Evolutionary conservation across 2,113 vertebrate genomes (phyloP).

Genomic region (Anarhynchus alexandrinus): DNA sequence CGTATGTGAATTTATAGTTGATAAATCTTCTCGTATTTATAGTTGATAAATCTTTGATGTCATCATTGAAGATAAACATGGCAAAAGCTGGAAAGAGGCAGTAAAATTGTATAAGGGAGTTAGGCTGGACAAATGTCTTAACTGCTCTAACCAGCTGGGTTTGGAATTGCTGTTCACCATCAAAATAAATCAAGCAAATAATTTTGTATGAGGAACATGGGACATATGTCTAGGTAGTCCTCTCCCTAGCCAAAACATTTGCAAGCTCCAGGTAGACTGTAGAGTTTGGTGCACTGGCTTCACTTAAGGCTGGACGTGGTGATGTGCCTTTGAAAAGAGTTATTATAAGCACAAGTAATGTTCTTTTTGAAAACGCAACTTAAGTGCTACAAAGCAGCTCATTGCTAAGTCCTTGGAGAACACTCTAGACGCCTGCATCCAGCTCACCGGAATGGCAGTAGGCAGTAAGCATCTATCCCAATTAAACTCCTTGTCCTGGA

Average conservation of each 20-base stretch:
- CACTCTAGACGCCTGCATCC: background rate
- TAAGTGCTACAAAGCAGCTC: background rate
- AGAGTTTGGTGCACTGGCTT: background rate
- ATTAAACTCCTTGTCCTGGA: background rate
- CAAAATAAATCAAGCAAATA: background rate
- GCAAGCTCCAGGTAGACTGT: background rate
- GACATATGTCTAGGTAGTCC: background rate
- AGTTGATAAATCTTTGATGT: background rate
- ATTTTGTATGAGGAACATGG: background rate
- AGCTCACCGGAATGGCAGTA: background rate
- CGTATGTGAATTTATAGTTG: background rate
- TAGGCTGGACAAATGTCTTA: background rate
- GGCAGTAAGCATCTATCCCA: background rate
- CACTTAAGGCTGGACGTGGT: background rate
- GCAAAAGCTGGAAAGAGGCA: background rate
- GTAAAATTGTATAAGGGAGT: background rate
- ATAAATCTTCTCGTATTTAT: background rate
- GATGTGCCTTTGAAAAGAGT: background rate
- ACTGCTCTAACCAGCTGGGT: background rate
- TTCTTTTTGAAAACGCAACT: background rate
- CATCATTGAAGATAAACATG: background rate
- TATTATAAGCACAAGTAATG: background rate
- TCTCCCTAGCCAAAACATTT: background rate
- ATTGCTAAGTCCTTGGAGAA: background rate
- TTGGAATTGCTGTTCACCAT: background rate